Evolutionary conservation across 2,888 invertebrate species (phyloP).

Genomic region (Caenorhabditis doughertyi): DNA sequence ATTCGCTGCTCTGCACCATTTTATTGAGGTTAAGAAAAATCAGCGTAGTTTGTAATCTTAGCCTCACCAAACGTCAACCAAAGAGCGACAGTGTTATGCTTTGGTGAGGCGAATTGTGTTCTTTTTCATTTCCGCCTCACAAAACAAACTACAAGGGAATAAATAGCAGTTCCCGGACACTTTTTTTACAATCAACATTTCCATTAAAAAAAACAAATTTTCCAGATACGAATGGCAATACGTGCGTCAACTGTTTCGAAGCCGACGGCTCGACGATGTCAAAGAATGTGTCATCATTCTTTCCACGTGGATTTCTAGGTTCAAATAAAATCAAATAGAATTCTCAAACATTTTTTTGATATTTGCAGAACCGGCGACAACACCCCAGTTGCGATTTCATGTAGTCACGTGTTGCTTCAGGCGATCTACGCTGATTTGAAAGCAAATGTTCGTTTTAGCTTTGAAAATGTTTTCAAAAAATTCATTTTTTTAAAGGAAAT

Average conservation of each 20-base stretch:
- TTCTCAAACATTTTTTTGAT: not conserved
- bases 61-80: too few relatives aligned
- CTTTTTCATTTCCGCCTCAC: too few relatives aligned
- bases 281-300: constrained; percentile 64
- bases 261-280: constrained; percentile 58
- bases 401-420: constrained; percentile 63
- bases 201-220: not conserved
- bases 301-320: constrained; percentile 69
- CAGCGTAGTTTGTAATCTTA: too few relatives aligned
- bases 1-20: too few relatives aligned
- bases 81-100: too few relatives aligned
- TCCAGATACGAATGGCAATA: constrained; percentile 72
- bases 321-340: not conserved
- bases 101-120: too few relatives aligned
- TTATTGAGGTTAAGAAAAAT: too few relatives aligned
- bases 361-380: constrained; percentile 60
- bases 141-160: too few relatives aligned
- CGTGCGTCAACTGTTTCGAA: constrained; percentile 59
- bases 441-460: constrained; percentile 8
- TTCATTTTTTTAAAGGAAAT: constrained; percentile 27
- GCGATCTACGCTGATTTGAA: constrained; percentile 41
- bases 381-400: constrained; percentile 66
- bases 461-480: not conserved
- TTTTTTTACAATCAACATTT: too few relatives aligned
- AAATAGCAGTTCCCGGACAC: too few relatives aligned